These are phyloP conservation scores for Muscicapa adusta DNA, from an alignment of 2,113 vertebrate genomes.

Conservation along the genomic window DNA sequence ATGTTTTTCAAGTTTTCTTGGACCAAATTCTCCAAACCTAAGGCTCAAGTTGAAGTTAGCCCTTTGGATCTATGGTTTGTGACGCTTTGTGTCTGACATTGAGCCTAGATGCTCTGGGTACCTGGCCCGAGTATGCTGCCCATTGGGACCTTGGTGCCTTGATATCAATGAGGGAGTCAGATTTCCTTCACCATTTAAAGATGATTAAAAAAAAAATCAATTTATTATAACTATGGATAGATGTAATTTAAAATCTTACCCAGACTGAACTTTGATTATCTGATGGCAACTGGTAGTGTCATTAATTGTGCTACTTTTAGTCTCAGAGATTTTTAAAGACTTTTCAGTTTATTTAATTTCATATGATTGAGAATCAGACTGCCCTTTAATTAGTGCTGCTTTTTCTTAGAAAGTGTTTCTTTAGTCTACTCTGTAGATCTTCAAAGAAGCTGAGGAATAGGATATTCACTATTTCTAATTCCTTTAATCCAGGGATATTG, in stretches of 20 bases:
- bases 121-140: not conserved
- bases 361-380: not conserved
- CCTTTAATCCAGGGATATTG: not conserved
- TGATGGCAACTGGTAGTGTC: not conserved
- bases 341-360: not conserved
- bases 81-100: not conserved
- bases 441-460: not conserved
- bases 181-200: not conserved
- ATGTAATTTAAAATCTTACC: not conserved
- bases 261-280: not conserved
- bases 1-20: not conserved
- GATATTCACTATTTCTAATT: conserved; percentile 21
- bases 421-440: not conserved
- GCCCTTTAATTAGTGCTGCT: not conserved
- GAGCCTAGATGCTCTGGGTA: not conserved
- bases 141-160: not conserved
- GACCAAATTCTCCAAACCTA: not conserved
- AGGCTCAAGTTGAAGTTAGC: not conserved
- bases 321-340: not conserved
- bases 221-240: not conserved
- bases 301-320: not conserved
- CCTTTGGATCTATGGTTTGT: not conserved
- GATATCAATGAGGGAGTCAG: not conserved
- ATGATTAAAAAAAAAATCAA: not conserved
- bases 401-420: not conserved